Base-by-base conservation (phyloP, 2,888 invertebrate genomes). In the Acleris cristana region DNA sequence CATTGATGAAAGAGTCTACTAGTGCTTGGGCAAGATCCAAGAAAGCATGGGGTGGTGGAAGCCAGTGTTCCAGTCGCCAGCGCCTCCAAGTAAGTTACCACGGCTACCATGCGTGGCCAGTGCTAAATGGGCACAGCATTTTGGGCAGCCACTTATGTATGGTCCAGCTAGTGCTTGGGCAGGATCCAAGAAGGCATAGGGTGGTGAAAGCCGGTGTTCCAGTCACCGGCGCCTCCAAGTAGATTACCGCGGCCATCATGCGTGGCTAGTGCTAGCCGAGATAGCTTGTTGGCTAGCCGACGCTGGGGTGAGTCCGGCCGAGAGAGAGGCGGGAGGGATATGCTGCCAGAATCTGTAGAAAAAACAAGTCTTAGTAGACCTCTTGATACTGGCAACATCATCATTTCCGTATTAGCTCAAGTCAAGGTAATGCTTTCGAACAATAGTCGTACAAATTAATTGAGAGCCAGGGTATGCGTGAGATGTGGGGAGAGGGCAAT, bases 81-180 rank as follows among this genome's bases (percentile, higher is more conserved):
- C 97, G 80, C 97, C 97, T 45, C 97, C 97, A 71, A 98, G 95
- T 79, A 97, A 95, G 78, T 96, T 95, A 53, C 97, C 98, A 80
- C 97, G 95, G 61, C 97, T 97, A 80, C 98, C 97, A 84, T 98
- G 98, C 2, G 97, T 97, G 51, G 98, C 97, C 68, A 98, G 93
- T 48, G 97, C 97, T 53, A 98, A 94, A 75, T 96, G 95, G 70
- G 96, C 3, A 34, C 34, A 10, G 8, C 34, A 3, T 34, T 34
- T 97, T 98, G 74, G 96, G 96, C 3, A 98, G 89, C 12, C 96
- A 94, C n/a, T 14, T 3, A 14, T 40, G 14, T 14, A 14, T 12
- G 14, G 14, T 14, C 40, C 40, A 40, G 55, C 69, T 74, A 90
- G 74, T 91, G 92, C 97, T 90, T 90, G 2, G 90, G 91, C 64